Evolutionary conservation across 2,888 invertebrate genomes (phyloP), one percentile per base, ranked within the genome.

Genomic region (Limnephilus marmoratus): DNA sequence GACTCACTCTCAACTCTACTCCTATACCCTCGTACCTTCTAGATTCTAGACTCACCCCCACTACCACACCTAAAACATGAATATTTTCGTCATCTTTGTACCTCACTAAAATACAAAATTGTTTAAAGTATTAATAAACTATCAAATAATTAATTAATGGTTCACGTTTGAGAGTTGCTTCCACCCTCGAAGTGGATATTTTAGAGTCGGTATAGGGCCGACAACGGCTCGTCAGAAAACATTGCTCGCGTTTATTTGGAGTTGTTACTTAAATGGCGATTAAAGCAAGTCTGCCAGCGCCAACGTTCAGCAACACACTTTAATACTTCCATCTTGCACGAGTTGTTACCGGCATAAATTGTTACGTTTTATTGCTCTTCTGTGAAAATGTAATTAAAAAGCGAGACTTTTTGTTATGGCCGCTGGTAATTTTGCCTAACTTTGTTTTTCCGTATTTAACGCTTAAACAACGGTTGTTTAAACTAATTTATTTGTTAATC

Each of bases 371-470:
- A 93, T 88, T 90, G 86, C 92, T 90, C 83, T 90, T 85, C 85
- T 91, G 89, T 89, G 93, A 91, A 92, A 90, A 85, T 91, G 92
- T 93, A 93, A 93, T 93, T 93, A 93, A 92, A 93, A 92, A 89
- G 90, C 85, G 49, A 86, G 91, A 93, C 89, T 93, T 92, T 91
- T 91, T 91, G 90, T 82, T 91, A 92, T 89, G 86, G 91, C 92
- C 91, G 45, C 49, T 83, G 88, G 88, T 85, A 86, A 90, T 90
- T 86, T 85, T 82, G 49, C 85, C 83, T 91, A 68, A 89, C 91
- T 89, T 92, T 89, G 89, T 92, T 92, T 92, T 85, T 88, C 89
- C 83, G 89, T 81, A 92, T 92, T 91, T 88, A 88, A 90, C 86
- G 90, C 92, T 92, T 90, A 87, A 82, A 90, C 92, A 92, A 92